Percentiles rank a stretch among this genome's conserved stretches.
Conservation (phyloP, 1,140 invertebrate species). For the Camponotus vicinus region DNA sequence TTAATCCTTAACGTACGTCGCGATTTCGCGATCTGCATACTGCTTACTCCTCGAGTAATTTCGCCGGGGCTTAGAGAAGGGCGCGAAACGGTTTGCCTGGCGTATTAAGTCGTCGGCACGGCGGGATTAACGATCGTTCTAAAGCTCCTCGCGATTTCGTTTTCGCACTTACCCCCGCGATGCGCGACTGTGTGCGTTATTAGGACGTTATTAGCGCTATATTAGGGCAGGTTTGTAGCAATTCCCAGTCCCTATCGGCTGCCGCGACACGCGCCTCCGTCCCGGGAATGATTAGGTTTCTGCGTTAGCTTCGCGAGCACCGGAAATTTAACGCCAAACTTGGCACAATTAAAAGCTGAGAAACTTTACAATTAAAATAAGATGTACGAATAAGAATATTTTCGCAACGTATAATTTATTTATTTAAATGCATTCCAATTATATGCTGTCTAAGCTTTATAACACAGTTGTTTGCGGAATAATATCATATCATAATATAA, state of each 20-base stretch:
- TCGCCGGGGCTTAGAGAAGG: slow-evolving; percentile 70
- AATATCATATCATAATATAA: slow-evolving; percentile 1
- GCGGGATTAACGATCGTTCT: slow-evolving; percentile 75
- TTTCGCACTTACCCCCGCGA: slow-evolving; percentile 39
- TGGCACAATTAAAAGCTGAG: not conserved
- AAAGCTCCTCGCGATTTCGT: slow-evolving; percentile 73
- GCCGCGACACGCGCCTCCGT: not conserved
- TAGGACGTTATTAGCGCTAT: slow-evolving; percentile 63
- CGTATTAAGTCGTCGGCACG: slow-evolving; percentile 78
- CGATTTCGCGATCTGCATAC: slow-evolving; percentile 82
- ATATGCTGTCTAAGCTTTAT: not conserved
- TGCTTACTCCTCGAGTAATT: slow-evolving; percentile 79
- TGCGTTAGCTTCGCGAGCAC: not conserved
- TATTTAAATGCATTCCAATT: not conserved
- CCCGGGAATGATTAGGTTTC: not conserved
- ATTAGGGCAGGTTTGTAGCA: slow-evolving; percentile 58
- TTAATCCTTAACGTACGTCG: slow-evolving; percentile 80
- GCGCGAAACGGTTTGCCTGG: slow-evolving; percentile 76
- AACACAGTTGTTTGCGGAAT: not conserved
- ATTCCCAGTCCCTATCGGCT: slow-evolving; percentile 26
- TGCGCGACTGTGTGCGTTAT: slow-evolving; percentile 49
- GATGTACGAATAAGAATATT: not conserved
- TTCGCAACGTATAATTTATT: not conserved
- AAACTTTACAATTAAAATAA: not conserved
- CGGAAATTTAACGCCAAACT: slow-evolving; percentile 25